phyloP scores from a whole-genome alignment of 2,797 vertebrate species.

The Poeciliopsis infans region DNA sequence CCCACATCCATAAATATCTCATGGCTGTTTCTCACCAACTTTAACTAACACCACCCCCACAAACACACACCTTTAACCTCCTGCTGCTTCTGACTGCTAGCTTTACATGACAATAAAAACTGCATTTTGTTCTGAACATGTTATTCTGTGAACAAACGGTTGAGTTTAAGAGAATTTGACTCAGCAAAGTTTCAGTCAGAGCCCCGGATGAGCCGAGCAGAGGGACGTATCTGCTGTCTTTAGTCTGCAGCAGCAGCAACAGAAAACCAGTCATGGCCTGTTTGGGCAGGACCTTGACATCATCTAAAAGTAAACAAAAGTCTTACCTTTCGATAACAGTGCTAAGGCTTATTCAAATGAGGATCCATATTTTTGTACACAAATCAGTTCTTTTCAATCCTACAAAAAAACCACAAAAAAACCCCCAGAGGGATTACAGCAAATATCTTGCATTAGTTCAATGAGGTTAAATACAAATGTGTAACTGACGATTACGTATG shows the following conservation, averaged over 20 bases:
- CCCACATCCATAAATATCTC: constrained; percentile 23
- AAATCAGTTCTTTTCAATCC: background rate
- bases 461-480: background rate
- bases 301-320: background rate
- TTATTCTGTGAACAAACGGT: constrained; percentile 14
- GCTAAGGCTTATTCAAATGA: background rate
- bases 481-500: background rate
- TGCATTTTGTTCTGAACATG: background rate
- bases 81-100: background rate
- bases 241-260: background rate
- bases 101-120: background rate
- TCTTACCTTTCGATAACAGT: background rate
- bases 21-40: constrained; percentile 5
- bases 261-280: background rate
- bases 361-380: background rate
- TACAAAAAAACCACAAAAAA: background rate
- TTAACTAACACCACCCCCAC: constrained; percentile 1
- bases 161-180: constrained; percentile 1
- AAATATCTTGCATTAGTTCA: background rate
- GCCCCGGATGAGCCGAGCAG: background rate
- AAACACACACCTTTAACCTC: background rate
- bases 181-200: background rate
- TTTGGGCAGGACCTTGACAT: background rate
- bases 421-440: background rate
- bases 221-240: background rate